Evolutionary conservation across 1,140 invertebrate species (phyloP), one percentile per base, ranked within the genome.

Genomic region (Mactra quadrangularis): DNA sequence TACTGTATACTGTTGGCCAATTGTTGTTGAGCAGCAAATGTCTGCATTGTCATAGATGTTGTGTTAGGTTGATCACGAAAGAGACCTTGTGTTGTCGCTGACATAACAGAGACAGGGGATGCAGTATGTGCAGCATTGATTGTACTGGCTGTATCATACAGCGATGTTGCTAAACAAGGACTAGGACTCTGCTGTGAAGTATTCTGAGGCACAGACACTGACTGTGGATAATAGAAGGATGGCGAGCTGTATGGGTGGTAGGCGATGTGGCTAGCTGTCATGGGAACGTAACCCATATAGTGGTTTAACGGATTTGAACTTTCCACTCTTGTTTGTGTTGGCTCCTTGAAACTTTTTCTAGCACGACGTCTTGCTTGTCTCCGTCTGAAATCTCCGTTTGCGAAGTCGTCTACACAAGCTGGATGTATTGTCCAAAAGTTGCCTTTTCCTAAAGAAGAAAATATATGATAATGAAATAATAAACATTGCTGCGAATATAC

Each of bases 401-500:
- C 94, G 91, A 99, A 99, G 89, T 99, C 92, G n/a, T 99, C 97
- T 1, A 98, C 93, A 92, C 99, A 99, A 0, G 98, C 98, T 0
- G 97, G 97, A 93, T 99, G 98, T 57, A 99, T 98, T 1, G 97
- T 96, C 98, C 98, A 99, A 88, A 97, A 99, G 90, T 99, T 98
- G 0, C 94, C 98, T 91, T 99, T 99, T 0, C 79, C 77, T 81
- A 22, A 7, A 50, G 31, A 71, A 53, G 13, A 50, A 57, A 45
- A 38, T 29, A 45, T 57, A 57, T 17, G 55, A 57, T 57, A 11
- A 57, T 57, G 22, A 57, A 57, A 57, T 57, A 27, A 7, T 7
- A 7, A 17, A 11, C 9, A 17, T 17, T 57, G 55, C 25, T 57
- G 9, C 7, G 17, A 57, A 57, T n/a, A n/a, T n/a, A n/a, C 19